Evolutionary conservation across 2,113 vertebrate species (phyloP).

Genomic region (Periophthalmodon schlosseri): DNA sequence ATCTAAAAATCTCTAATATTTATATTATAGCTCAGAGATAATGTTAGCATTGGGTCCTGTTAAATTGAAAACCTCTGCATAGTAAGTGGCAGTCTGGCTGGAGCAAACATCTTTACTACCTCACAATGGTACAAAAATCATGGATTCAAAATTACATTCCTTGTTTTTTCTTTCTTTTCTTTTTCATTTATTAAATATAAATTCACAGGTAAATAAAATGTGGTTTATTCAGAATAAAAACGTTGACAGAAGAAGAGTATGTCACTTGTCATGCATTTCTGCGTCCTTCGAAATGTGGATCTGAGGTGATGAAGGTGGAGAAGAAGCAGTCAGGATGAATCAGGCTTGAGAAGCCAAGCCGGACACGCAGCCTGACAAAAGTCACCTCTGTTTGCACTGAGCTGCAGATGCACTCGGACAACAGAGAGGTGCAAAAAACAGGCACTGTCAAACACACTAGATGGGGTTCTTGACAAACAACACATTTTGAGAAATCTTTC

Average conservation of each 20-base stretch:
- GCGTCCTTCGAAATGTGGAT: slow-evolving; percentile 38
- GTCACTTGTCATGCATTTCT: slow-evolving; percentile 35
- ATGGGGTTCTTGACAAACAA: neutral
- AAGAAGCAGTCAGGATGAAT: slow-evolving; percentile 44
- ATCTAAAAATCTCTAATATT: too few relatives aligned
- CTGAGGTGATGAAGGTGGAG: slow-evolving; percentile 48
- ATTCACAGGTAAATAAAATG: neutral
- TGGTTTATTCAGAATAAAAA: neutral
- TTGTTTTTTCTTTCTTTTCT: too few relatives aligned
- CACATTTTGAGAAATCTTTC: neutral
- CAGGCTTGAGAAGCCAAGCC: slow-evolving; percentile 28
- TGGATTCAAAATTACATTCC: too few relatives aligned
- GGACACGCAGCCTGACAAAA: slow-evolving; percentile 29
- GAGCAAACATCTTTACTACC: neutral
- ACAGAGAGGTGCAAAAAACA: slow-evolving; percentile 1
- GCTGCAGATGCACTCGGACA: slow-evolving; percentile 19
- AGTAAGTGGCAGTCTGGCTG: neutral
- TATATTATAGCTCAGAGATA: too few relatives aligned
- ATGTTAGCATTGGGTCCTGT: too few relatives aligned
- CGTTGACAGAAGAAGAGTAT: slow-evolving; percentile 7
- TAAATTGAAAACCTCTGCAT: neutral
- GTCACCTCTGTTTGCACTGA: slow-evolving; percentile 9
- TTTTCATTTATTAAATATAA: neutral
- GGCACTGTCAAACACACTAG: neutral
- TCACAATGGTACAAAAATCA: neutral